Base-by-base conservation (phyloP, 2,113 vertebrate species). In the Marmota flaviventris region DNA sequence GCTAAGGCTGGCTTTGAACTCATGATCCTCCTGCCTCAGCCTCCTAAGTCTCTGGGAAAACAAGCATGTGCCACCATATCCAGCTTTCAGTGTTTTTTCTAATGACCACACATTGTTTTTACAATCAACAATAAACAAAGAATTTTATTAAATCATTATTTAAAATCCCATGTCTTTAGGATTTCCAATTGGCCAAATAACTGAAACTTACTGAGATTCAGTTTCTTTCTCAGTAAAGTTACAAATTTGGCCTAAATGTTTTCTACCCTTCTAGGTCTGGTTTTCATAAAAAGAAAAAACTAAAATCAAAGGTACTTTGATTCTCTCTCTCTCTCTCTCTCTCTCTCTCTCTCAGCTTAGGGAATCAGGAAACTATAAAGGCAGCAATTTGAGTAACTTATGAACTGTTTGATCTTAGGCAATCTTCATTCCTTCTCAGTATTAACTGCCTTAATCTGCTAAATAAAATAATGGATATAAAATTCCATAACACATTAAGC, bases 201-300 rank as follows among this genome's bases (percentile, higher is more conserved):
- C 56, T 88, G 73, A n/a, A 95, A 58, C 4, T 94, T 82, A 75
- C 17, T 70, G 51, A 79, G 70, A 92, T 70, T 89, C 42, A n/a
- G 29, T 89, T 92, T 87, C 61, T 45, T 82, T 91, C 79, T 86
- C 48, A 85, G 84, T 83, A 69, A 96, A 90, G 45, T 79, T 78
- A 29, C 69, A 42, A 93, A 77, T 61, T 34, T 96, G 48, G 11
- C 34, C 72, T 82, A 25, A 32, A 37, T 20, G 20, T 32, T 77
- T 94, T 86, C 58, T 85, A 42, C 16, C 20, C 51, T 53, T 75
- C 56, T 24, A 17, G 12, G 63, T 53, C 25, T 84, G 48, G 67
- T 61, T 94, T 94, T 69, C 87, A 85, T 78, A 77, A 45, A 81
- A 76, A 56, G 18, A 27, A n/a, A 72, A 76, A 13, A 86, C 6